Evolutionary conservation across 2,113 vertebrate species (phyloP).

Genomic region (Actenoides lindsayi): DNA sequence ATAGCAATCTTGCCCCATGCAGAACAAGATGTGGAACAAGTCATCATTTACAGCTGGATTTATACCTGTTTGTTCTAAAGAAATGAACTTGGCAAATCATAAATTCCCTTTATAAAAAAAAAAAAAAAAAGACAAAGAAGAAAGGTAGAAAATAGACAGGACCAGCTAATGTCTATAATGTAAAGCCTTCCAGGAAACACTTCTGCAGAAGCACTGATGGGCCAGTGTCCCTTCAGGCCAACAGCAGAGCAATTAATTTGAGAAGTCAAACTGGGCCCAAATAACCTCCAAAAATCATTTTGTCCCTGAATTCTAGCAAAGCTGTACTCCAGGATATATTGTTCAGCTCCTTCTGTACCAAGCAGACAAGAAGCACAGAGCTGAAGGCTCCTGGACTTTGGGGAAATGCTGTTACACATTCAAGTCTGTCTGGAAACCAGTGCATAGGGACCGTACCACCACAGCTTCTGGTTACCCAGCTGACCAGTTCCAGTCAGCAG

Average conservation of each 20-base stretch:
- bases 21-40: constrained; percentile 64
- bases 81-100: constrained; percentile 69
- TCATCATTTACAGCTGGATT: constrained; percentile 71
- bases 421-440: not conserved
- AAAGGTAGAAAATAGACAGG: constrained; percentile 29
- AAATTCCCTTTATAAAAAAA: constrained; percentile 56
- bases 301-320: not conserved
- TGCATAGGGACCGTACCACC: not conserved
- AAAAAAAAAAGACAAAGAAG: constrained; percentile 26
- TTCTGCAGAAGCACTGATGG: not conserved
- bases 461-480: not conserved
- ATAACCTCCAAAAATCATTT: not conserved
- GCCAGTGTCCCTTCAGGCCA: not conserved
- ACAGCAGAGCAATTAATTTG: not conserved
- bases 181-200: not conserved
- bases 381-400: not conserved
- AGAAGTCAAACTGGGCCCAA: not conserved
- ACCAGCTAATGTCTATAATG: not conserved
- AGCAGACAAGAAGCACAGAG: not conserved
- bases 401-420: not conserved
- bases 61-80: constrained; percentile 72
- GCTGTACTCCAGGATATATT: not conserved
- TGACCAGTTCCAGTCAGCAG: not conserved
- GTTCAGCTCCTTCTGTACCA: not conserved
- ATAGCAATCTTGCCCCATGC: constrained; percentile 62